Conservation (phyloP, 1,140 invertebrate genomes). For the Hypsibius dujardini region DNA sequence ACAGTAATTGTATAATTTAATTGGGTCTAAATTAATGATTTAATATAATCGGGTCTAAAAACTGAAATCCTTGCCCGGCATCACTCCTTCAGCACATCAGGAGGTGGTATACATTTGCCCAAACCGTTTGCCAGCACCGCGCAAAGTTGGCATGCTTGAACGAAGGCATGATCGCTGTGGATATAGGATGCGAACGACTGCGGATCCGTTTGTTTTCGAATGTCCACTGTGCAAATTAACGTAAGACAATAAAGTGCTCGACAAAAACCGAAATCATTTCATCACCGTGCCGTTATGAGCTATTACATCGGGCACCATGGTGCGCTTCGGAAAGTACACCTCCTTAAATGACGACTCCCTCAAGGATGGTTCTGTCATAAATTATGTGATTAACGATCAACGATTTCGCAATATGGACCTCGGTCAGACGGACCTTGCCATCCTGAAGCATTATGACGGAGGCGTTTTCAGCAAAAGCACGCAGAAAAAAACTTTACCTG, state of each 20-base stretch:
- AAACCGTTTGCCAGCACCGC: neutral
- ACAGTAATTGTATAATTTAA: no score
- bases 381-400: neutral
- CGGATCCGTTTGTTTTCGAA: neutral
- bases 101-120: neutral
- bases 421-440: neutral
- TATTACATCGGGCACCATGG: neutral
- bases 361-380: neutral
- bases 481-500: neutral
- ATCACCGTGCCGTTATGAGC: neutral
- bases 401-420: neutral
- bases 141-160: neutral
- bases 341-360: neutral
- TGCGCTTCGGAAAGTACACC: neutral
- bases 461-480: slow-evolving; percentile 10
- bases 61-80: neutral
- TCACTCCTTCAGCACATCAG: neutral
- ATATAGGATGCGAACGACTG: neutral
- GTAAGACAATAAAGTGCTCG: neutral
- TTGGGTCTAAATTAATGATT: no score
- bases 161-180: neutral
- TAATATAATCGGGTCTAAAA: neutral
- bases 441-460: neutral
- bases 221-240: neutral
- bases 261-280: slow-evolving; percentile 6